These are phyloP conservation scores for Trichosurus vulpecula DNA, from an alignment of 2,797 vertebrate species.

Conservation along the genomic window DNA sequence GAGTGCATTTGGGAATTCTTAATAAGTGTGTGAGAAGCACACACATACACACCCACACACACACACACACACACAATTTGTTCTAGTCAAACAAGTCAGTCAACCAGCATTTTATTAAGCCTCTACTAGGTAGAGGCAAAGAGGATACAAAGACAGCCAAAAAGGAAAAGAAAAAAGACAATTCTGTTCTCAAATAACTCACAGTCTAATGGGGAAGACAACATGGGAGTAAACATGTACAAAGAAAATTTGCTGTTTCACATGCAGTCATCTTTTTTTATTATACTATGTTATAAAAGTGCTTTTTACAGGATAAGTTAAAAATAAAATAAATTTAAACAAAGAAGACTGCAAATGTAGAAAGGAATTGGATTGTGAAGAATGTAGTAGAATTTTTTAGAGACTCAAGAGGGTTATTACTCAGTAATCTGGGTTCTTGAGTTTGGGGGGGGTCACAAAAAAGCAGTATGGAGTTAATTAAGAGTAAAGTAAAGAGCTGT, in stretches of 20 bases:
- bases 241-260: background rate
- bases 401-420: background rate
- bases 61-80: no score
- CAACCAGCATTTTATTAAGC: background rate
- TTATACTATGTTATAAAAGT: background rate
- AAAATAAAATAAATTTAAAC: background rate
- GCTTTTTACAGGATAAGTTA: background rate
- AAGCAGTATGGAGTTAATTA: background rate
- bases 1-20: no score
- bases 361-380: background rate
- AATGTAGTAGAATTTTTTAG: background rate
- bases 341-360: background rate
- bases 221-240: background rate
- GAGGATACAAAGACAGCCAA: background rate
- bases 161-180: background rate
- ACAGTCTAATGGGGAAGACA: background rate
- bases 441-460: background rate
- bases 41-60: no score
- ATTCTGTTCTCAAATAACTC: background rate
- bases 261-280: background rate
- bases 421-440: background rate
- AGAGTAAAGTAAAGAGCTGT: background rate
- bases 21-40: no score
- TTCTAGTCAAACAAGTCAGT: no score
- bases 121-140: background rate